Evolutionary conservation across 2,113 vertebrate genomes (phyloP).

Genomic region (Candoia aspera): DNA sequence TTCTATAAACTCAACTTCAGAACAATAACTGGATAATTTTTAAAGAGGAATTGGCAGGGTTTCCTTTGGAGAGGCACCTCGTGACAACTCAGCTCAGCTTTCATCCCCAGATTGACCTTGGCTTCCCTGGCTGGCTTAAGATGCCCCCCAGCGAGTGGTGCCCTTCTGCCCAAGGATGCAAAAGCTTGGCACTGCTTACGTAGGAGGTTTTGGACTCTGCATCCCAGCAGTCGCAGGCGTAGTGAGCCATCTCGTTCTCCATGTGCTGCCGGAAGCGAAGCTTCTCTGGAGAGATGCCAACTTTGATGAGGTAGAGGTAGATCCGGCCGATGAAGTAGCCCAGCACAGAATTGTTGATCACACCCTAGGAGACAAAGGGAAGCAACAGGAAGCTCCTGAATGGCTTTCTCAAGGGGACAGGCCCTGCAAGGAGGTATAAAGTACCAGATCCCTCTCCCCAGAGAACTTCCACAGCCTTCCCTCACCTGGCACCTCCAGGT

Average conservation of each 20-base stretch:
- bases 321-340: slow-evolving; percentile 99
- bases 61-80: neutral
- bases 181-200: slow-evolving; percentile 70
- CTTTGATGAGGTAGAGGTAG: slow-evolving; percentile 96
- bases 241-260: slow-evolving; percentile 99
- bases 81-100: neutral
- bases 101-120: neutral
- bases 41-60: neutral
- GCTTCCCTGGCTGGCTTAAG: neutral
- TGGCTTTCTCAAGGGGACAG: neutral
- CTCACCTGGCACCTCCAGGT: neutral
- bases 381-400: neutral
- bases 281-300: slow-evolving; percentile 91
- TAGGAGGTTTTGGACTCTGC: slow-evolving; percentile 98
- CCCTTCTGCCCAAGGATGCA: too few species aligned
- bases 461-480: neutral
- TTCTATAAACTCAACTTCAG: too few species aligned
- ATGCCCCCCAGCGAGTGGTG: neutral
- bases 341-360: slow-evolving; percentile 97
- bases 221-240: slow-evolving; percentile 99
- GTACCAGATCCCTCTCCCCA: neutral
- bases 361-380: slow-evolving; percentile 76
- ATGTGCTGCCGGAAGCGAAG: slow-evolving; percentile 99
- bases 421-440: neutral
- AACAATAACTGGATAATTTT: too few species aligned